A percentile compares a stretch with the other conserved stretches of the same genome.
These are phyloP conservation scores for Pogonophryne albipinna DNA, from an alignment of 2,797 vertebrate genomes.

Conservation along the genomic window DNA sequence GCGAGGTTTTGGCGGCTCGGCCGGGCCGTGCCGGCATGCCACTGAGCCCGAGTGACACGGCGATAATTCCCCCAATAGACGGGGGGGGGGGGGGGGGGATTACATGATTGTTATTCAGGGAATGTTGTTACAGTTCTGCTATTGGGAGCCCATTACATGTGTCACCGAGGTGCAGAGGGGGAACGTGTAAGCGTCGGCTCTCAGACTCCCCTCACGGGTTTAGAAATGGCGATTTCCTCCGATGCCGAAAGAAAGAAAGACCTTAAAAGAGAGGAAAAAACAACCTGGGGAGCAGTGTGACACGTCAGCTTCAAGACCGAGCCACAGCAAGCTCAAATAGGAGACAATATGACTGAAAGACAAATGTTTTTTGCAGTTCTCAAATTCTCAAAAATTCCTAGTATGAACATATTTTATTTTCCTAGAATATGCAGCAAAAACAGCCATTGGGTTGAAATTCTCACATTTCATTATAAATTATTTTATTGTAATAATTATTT, in stretches of 20 bases:
- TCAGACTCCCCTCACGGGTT: slow-evolving; percentile 31
- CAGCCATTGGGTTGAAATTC: not conserved
- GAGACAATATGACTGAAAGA: not conserved
- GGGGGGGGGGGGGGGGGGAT: slow-evolving; percentile 54
- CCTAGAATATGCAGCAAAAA: not conserved
- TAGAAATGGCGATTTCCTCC: slow-evolving; percentile 38
- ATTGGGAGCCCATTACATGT: slow-evolving; percentile 57
- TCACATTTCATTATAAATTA: not conserved
- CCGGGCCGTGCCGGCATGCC: slow-evolving; percentile 25
- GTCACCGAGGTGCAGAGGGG: slow-evolving; percentile 59
- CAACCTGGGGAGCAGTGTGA: slow-evolving; percentile 27
- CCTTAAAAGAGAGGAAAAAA: slow-evolving; percentile 24
- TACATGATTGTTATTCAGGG: slow-evolving; percentile 72
- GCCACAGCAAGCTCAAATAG: not conserved
- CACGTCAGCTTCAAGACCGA: slow-evolving; percentile 2
- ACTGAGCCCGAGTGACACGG: slow-evolving; percentile 49
- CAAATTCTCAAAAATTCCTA: not conserved
- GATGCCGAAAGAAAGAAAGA: slow-evolving; percentile 35
- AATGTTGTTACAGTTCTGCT: slow-evolving; percentile 48
- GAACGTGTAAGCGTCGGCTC: slow-evolving; percentile 41
- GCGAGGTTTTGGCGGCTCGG: slow-evolving; percentile 1
- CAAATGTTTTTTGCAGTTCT: not conserved
- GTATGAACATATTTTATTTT: not conserved
- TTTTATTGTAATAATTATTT: not conserved
- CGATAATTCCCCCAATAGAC: slow-evolving; percentile 71